A percentile compares a stretch with the other conserved stretches of the same genome.
phyloP scores from a whole-genome alignment of 2,797 vertebrate species.

The Molossus molossus region DNA sequence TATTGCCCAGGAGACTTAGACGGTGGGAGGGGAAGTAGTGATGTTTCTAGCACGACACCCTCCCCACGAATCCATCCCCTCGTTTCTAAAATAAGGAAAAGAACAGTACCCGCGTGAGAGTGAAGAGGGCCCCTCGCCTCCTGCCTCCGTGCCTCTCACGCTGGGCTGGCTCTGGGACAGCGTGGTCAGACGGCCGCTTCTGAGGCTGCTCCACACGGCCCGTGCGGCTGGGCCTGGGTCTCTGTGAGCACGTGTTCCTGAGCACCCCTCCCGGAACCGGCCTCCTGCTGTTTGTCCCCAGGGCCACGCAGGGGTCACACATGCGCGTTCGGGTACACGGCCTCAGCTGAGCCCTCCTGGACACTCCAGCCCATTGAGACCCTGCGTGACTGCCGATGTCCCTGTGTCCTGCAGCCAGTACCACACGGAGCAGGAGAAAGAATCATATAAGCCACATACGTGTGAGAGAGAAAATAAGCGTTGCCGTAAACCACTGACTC shows the following conservation, averaged over 20 bases:
- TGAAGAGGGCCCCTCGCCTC: neutral
- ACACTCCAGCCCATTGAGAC: neutral
- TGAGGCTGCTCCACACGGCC: neutral
- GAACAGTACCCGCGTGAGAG: neutral
- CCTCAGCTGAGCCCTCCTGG: neutral
- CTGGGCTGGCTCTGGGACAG: neutral
- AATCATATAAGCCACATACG: neutral
- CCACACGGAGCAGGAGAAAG: neutral
- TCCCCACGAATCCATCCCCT: neutral
- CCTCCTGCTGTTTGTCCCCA: rapidly evolving
- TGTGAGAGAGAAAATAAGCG: neutral
- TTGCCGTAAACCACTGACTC: neutral
- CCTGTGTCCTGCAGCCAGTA: neutral
- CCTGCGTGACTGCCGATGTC: neutral
- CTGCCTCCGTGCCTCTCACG: neutral
- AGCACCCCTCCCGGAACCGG: neutral
- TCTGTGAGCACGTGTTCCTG: neutral
- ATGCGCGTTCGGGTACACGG: neutral
- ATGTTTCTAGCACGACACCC: neutral
- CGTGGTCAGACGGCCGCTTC: neutral
- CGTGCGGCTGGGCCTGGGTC: neutral
- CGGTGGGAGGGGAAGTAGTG: neutral
- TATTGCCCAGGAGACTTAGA: neutral
- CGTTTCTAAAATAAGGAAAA: constrained; percentile 37
- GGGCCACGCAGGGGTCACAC: neutral